Base-by-base conservation (phyloP, 1,140 invertebrate species). In the Drosophila guanche region DNA sequence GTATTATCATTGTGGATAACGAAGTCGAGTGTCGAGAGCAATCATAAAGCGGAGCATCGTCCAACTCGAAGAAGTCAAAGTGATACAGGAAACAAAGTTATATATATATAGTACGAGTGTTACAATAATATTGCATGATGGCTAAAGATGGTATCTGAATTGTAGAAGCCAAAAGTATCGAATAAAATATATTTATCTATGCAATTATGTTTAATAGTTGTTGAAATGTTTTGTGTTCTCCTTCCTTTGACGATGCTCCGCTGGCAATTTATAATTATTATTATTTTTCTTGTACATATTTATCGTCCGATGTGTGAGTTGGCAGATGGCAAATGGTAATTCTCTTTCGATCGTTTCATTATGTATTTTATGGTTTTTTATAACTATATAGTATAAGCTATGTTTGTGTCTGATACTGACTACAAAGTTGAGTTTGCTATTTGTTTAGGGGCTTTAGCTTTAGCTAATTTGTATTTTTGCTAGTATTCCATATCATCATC, bases 401-500 rank as follows among this genome's bases (percentile, higher is more conserved):
- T 45, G 54, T 77, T 14, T 81, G 16, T 60, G 20, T 76, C 54
- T 71, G 81, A 76, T 85, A 77, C 63, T 73, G 73, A 81, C 83
- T 85, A 86, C 81, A 86, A 67, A 76, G 63, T 86, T 80, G 61
- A 76, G 73, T 73, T 85, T 62, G 58, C 81, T 85, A 73, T 56
- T 72, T 71, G 48, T 47, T 65, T 69, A 41, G 46, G 62, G 52
- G 37, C n/a, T 25, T 56, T 77, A 37, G 65, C 51, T 23, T 68
- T 81, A 77, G 73, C 78, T 81, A 83, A 79, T 79, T 68, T 78
- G 47, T 79, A 65, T 80, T 81, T 74, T 74, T 83, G 80, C 80
- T 91, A 91, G 88, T 90, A 91, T 79, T 91, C 90, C 90, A 91
- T 83, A 45, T 91, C 90, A 89, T 91, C 90, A 79, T 91, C 90